These are phyloP conservation scores for Hemicordylus capensis DNA, from an alignment of 2,113 vertebrate species.

Conservation along the genomic window DNA sequence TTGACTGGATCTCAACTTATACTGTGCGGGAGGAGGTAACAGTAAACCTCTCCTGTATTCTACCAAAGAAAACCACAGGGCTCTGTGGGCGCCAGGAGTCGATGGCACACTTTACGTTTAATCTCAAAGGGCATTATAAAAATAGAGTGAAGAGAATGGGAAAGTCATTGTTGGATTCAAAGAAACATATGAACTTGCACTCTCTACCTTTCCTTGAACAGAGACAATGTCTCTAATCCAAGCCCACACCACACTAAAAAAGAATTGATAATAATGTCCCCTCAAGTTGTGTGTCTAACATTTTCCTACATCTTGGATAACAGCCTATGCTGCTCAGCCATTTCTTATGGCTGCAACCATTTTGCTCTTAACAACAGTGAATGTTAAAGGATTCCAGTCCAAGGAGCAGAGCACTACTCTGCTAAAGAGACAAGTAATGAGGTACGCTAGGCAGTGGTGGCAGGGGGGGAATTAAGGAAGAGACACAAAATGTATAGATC, in stretches of 20 bases:
- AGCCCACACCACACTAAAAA: neutral
- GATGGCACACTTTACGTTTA: no score
- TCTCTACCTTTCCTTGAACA: neutral
- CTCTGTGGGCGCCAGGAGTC: no score
- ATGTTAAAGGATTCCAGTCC: neutral
- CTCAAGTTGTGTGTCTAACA: neutral
- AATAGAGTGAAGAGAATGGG: slow-evolving; percentile 42
- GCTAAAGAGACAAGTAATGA: neutral
- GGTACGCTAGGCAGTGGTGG: no score
- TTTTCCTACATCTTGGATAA: neutral
- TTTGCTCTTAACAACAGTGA: neutral
- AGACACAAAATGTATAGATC: neutral
- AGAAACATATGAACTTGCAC: neutral
- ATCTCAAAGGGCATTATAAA: slow-evolving; percentile 43
- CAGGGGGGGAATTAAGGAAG: neutral
- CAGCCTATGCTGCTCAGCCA: neutral
- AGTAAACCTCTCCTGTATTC: no score
- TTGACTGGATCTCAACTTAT: slow-evolving; percentile 34
- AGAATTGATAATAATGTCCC: neutral
- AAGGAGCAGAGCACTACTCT: neutral
- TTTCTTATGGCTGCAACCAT: neutral
- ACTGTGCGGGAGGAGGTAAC: no score
- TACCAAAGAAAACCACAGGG: no score
- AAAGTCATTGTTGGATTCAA: slow-evolving; percentile 5
- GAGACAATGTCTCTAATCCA: neutral